phyloP scores from a whole-genome alignment of 1,140 invertebrate species.

The Limonius californicus region DNA sequence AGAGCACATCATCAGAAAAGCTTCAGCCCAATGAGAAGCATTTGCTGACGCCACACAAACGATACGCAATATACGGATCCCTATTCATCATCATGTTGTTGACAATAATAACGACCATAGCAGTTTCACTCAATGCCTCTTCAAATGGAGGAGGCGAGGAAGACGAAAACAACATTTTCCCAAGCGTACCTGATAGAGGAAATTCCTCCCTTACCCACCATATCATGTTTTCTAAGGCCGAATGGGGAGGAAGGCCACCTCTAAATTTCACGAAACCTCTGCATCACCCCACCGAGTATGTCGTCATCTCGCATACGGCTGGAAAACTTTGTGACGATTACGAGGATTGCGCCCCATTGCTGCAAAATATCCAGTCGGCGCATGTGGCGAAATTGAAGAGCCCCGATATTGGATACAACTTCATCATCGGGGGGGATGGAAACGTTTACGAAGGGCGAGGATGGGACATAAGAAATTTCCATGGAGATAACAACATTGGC shows the following conservation, averaged over 20 bases:
- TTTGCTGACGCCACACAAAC: no score
- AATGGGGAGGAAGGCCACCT: conserved; percentile 27
- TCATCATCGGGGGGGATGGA: conserved; percentile 64
- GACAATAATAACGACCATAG: no score
- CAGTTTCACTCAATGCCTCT: no score
- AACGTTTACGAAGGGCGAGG: conserved; percentile 60
- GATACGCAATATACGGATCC: no score
- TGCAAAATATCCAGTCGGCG: conserved; percentile 45
- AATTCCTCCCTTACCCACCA: no score
- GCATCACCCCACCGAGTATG: conserved; percentile 42
- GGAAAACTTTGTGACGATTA: conserved; percentile 38
- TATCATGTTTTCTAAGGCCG: not conserved
- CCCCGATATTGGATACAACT: conserved; percentile 58
- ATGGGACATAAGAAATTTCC: conserved; percentile 55
- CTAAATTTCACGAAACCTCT: conserved; percentile 23
- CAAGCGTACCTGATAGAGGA: no score
- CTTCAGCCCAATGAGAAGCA: no score
- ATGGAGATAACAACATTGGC: conserved; percentile 47
- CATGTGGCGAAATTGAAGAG: conserved; percentile 37
- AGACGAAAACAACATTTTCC: no score
- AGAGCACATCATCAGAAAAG: no score
- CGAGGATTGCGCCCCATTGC: conserved; percentile 43
- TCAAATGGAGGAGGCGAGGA: no score
- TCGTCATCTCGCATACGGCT: conserved; percentile 49
- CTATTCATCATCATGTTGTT: no score